Evolutionary conservation across 2,113 vertebrate species (phyloP).

Genomic region (Petroica traversi): DNA sequence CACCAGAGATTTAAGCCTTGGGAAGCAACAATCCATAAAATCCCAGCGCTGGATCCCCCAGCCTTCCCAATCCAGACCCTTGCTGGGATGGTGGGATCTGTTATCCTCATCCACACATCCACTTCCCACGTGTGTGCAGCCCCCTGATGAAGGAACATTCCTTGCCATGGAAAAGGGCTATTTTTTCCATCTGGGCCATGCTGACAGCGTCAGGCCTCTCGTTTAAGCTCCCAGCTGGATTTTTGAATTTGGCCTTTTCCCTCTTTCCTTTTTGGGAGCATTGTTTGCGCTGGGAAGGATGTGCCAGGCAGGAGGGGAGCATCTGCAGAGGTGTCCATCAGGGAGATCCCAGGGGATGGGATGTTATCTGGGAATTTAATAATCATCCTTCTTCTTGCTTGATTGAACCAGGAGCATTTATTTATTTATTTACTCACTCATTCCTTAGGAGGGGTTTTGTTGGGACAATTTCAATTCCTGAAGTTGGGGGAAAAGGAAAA

Average conservation of each 20-base stretch:
- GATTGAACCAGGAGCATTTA: not conserved
- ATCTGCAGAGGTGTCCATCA: not conserved
- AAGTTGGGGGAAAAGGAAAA: accelerated
- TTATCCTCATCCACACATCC: not conserved
- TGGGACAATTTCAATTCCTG: not conserved
- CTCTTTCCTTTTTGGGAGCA: not conserved
- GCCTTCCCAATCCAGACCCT: not conserved
- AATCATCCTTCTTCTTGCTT: not conserved
- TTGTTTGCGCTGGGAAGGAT: not conserved
- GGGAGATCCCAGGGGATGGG: not conserved
- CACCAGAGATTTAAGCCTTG: not conserved
- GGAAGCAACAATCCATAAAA: not conserved
- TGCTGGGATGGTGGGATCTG: not conserved
- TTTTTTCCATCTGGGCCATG: constrained; percentile 30
- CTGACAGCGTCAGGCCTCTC: not conserved
- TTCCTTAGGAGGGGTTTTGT: not conserved
- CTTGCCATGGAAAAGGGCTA: not conserved
- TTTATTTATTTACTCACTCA: not conserved
- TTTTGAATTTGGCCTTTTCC: constrained; percentile 19
- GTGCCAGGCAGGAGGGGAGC: not conserved
- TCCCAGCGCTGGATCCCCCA: not conserved
- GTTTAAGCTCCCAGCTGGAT: constrained; percentile 14
- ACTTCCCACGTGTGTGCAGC: not conserved
- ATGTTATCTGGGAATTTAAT: not conserved
- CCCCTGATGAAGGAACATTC: not conserved